A percentile compares a stretch with the other conserved stretches of the same genome.
These are phyloP conservation scores for Bungarus multicinctus DNA, from an alignment of 2,113 vertebrate genomes.

Conservation along the genomic window DNA sequence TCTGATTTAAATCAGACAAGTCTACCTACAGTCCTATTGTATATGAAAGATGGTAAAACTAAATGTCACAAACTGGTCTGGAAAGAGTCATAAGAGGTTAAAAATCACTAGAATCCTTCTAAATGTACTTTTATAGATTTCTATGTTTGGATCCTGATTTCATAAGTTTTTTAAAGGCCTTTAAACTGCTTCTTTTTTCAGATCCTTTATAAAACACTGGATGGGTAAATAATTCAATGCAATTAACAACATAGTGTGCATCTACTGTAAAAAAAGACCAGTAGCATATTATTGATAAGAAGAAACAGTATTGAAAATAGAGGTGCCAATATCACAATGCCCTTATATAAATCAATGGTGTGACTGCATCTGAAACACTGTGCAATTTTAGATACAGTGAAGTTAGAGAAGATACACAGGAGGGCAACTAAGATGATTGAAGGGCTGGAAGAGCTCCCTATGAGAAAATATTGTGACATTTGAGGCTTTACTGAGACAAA, in stretches of 20 bases:
- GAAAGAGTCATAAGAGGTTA: background rate
- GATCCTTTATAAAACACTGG: background rate
- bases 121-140: background rate
- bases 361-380: background rate
- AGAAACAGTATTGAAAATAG: background rate
- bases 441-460: background rate
- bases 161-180: background rate
- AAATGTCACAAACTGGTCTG: background rate
- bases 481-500: background rate
- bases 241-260: background rate
- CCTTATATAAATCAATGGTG: background rate
- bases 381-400: background rate
- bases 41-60: background rate
- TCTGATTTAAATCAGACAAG: background rate
- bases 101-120: background rate
- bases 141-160: background rate
- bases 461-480: background rate
- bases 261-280: background rate
- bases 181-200: background rate
- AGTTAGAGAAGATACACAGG: background rate
- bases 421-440: background rate
- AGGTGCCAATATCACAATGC: background rate
- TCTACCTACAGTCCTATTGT: background rate
- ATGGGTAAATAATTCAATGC: background rate
- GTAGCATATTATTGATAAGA: background rate